These are phyloP conservation scores for Brachionus calyciflorus DNA, from an alignment of 1,140 invertebrate species.

Conservation along the genomic window DNA sequence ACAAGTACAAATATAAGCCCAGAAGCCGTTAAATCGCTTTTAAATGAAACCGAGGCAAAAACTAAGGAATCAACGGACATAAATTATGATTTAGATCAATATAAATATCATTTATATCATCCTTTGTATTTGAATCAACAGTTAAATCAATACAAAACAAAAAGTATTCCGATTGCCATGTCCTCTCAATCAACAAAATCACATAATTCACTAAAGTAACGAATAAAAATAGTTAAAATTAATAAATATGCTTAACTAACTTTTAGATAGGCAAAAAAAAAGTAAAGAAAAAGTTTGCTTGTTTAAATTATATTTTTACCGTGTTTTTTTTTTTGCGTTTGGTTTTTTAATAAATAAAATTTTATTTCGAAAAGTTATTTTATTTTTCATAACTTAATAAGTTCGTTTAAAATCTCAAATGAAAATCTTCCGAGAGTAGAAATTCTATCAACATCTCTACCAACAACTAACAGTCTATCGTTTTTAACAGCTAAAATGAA, in stretches of 20 bases:
- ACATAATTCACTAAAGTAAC: constrained; percentile 10
- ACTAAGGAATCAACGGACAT: neutral
- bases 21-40: neutral
- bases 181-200: neutral
- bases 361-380: no score
- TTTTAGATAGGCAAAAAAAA: constrained; percentile 21
- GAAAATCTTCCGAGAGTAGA: no score
- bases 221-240: neutral
- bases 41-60: neutral
- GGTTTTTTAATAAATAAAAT: neutral
- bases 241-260: neutral
- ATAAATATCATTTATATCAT: constrained; percentile 31
- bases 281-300: no score
- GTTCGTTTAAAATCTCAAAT: no score
- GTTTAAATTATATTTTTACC: neutral
- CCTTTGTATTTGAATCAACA: constrained; percentile 36
- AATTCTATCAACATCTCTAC: no score
- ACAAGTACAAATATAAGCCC: constrained; percentile 17
- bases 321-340: neutral
- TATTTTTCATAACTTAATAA: no score
- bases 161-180: neutral
- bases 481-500: neutral
- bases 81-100: constrained; percentile 7
- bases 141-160: constrained; percentile 31
- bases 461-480: no score